Evolutionary conservation across 1,140 invertebrate genomes (phyloP).

Genomic region (Penaeus vannamei): DNA sequence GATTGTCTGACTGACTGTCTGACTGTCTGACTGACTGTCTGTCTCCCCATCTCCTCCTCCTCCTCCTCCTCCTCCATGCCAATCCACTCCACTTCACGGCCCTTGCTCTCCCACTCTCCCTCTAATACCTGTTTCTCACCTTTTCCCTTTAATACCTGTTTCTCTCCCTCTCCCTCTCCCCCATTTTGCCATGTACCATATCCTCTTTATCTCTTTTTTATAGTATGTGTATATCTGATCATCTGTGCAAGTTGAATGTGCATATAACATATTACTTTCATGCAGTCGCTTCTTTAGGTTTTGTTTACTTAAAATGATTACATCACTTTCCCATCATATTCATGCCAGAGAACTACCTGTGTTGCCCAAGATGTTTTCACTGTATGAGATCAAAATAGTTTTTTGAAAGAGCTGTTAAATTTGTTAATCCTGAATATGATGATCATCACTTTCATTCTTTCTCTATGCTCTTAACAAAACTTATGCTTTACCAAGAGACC

Average conservation of each 20-base stretch:
- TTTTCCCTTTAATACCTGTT: background rate
- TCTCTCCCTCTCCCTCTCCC: background rate
- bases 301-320: background rate
- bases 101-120: background rate
- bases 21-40: too few relatives aligned
- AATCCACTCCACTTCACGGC: background rate
- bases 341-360: too few relatives aligned
- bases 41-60: background rate
- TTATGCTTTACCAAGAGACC: too few relatives aligned
- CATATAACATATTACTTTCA: background rate
- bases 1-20: too few relatives aligned
- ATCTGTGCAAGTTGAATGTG: background rate
- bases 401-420: too few relatives aligned
- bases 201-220: background rate
- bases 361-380: too few relatives aligned
- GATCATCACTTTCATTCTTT: background rate
- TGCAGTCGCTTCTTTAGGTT: background rate
- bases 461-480: background rate
- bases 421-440: too few relatives aligned
- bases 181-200: background rate
- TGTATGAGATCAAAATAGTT: too few relatives aligned
- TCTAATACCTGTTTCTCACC: background rate
- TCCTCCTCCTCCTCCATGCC: background rate
- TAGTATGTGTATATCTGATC: slow-evolving; percentile 20
- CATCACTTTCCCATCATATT: too few relatives aligned